Conservation (phyloP, 1,140 invertebrate species). For the Brachionus plicatilis region DNA sequence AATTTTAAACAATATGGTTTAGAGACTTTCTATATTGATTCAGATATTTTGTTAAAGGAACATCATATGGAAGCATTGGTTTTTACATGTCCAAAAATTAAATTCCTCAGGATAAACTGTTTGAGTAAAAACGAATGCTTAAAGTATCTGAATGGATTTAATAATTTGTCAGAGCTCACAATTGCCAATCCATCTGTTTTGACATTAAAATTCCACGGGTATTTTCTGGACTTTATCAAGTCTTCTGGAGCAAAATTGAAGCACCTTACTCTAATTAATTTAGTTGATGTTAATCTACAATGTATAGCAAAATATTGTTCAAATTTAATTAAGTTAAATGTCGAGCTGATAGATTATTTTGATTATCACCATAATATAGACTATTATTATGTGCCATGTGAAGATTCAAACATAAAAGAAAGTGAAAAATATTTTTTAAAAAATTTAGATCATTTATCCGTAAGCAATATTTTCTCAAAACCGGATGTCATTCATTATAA, state of each 20-base stretch:
- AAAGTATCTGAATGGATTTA: background rate
- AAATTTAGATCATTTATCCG: background rate
- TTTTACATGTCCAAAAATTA: slow-evolving; percentile 24
- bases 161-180: background rate
- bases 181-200: background rate
- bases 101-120: slow-evolving; percentile 11
- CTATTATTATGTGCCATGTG: background rate
- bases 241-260: background rate
- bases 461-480: background rate
- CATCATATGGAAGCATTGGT: background rate
- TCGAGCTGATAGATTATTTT: background rate
- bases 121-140: background rate
- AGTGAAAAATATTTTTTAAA: background rate
- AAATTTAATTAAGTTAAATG: slow-evolving; percentile 14
- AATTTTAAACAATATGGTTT: background rate
- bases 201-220: slow-evolving; percentile 9
- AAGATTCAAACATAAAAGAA: background rate
- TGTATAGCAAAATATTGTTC: background rate
- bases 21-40: background rate
- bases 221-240: background rate
- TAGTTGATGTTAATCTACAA: slow-evolving; percentile 23
- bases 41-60: slow-evolving; percentile 8
- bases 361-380: too few relatives aligned
- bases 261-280: background rate
- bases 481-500: background rate